Evolutionary conservation across 2,113 vertebrate species (phyloP), one percentile per base, ranked within the genome.

Genomic region (Cynocephalus volans): DNA sequence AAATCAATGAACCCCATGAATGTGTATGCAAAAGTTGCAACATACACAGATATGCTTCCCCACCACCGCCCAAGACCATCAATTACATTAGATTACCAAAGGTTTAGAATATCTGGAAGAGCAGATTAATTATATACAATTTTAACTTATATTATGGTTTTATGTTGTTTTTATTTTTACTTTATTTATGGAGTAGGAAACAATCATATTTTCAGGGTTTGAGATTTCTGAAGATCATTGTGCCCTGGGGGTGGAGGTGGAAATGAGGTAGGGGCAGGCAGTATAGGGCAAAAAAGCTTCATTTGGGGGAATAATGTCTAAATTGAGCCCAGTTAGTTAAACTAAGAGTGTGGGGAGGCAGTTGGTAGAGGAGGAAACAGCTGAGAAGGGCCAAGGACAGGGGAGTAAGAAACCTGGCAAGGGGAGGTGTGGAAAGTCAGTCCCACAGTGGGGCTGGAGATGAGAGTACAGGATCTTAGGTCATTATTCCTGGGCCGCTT

Each of bases 171-270:
- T 28, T 80, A 80, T 41, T 36, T 85, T 73, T 41, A 64, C 58
- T 93, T 88, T 69, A 67, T 45, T 65, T 45, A 19, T 6, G 7
- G 65, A 88, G 48, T 54, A 36, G 62, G 45, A 84, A 88, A 88
- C 26, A 31, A 31, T 60, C 2, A 36, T 28, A 52, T 64, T 88
- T 88, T 93, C 65, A 89, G 54, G 36, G 23, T 86, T 24, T 85
- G 41, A 92, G 45, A 56, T 79, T 54, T 92, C 84, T 72, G 58
- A 89, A 88, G 79, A 76, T 73, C 62, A 50, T 84, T 86, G 48
- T 36, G 31, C 14, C 4, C 60, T 33, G 33, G 33, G 3, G 28
- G 18, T 8, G 41, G 13, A 13, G 4, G 72, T 13, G 18, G n/a
- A 18, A 21, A 2, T 19, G 45, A 19, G 14, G 26, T 54, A 0